Evolutionary conservation across 35 echinoderm and acorn worm genomes (phyloP), one percentile per base, ranked within the genome.

Genomic region (Ptychodera flava): DNA sequence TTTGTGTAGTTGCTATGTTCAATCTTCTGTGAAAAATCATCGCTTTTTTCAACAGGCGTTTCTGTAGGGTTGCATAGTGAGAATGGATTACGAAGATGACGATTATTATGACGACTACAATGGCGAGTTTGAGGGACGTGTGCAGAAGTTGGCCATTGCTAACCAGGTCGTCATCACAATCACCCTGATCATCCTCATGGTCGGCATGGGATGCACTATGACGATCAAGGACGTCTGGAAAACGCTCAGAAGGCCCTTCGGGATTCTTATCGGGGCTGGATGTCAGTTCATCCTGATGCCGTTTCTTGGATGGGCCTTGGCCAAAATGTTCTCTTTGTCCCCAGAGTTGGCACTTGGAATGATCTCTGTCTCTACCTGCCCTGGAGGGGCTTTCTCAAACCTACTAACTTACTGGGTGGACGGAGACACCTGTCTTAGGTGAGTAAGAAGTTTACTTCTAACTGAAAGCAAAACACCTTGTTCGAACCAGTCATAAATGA

Each of bases 361-460:
- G 85, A 79, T 97, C 28, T 85, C 92, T 33, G 85, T 83, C 15
- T 88, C 80, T 2, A 88, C 88, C 15, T 93, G 82, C 33, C 94
- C 94, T 1, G 94, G 94, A 27, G 94, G 94, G 15, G 88, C 87
- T 35, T 90, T 85, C 16, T 97, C 94, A 35, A 93, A 97, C 80
- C 82, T 97, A 0, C 92, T 87, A 37, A 93, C 91, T 33, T 97
- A 81, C 78, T 97, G 94, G 94, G 78, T 77, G 28, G 33, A 93
- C 16, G 94, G 91, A 29, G 94, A 97, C 83, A 88, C 92, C 22
- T 97, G 94, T 27, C 82, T 97, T 37, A 97, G 94, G 94, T 93
- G 85, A 80, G 31, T 77, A 77, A n/a, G n/a, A n/a, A n/a, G n/a
- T n/a, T n/a, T n/a, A n/a, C n/a, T n/a, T n/a, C n/a, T n/a, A n/a